These are phyloP conservation scores for Paralichthys olivaceus DNA, from an alignment of 2,113 vertebrate species.

Conservation along the genomic window DNA sequence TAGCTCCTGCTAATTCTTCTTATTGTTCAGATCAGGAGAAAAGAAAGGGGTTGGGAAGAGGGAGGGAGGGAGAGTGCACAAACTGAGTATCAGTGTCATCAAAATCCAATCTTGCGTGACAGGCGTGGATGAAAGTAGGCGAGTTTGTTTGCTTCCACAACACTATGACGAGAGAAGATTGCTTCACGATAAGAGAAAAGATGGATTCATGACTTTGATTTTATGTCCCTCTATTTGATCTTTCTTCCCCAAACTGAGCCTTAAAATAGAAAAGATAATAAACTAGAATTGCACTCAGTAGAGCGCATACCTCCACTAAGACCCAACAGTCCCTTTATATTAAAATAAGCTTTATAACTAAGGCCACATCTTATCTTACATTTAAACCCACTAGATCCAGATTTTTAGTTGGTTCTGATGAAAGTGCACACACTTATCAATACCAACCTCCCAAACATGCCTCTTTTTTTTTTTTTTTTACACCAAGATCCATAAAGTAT, in stretches of 20 bases:
- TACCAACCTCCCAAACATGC: too few species aligned
- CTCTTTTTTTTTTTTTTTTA: too few species aligned
- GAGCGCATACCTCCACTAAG: too few species aligned
- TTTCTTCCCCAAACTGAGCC: slow-evolving; percentile 6
- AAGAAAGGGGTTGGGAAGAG: not conserved
- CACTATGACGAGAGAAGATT: slow-evolving; percentile 57
- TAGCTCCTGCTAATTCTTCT: slow-evolving; percentile 3
- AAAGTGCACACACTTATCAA: too few species aligned
- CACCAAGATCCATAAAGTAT: too few species aligned
- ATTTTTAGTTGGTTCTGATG: too few species aligned
- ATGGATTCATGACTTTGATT: slow-evolving; percentile 51
- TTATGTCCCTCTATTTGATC: slow-evolving; percentile 43
- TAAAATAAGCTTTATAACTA: too few species aligned
- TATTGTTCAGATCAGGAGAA: slow-evolving; percentile 31
- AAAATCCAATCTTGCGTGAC: slow-evolving; percentile 66
- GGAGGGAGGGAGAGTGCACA: slow-evolving; percentile 10
- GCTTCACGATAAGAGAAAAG: slow-evolving; percentile 30
- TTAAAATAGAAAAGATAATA: slow-evolving; percentile 26
- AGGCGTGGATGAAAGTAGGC: slow-evolving; percentile 41
- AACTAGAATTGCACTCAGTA: too few species aligned
- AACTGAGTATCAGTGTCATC: slow-evolving; percentile 61
- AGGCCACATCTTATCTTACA: too few species aligned
- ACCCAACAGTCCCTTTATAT: too few species aligned
- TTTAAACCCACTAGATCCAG: too few species aligned
- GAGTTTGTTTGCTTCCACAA: slow-evolving; percentile 61